Conservation (phyloP, 2,888 invertebrate species). For the Coenonympha arcania region DNA sequence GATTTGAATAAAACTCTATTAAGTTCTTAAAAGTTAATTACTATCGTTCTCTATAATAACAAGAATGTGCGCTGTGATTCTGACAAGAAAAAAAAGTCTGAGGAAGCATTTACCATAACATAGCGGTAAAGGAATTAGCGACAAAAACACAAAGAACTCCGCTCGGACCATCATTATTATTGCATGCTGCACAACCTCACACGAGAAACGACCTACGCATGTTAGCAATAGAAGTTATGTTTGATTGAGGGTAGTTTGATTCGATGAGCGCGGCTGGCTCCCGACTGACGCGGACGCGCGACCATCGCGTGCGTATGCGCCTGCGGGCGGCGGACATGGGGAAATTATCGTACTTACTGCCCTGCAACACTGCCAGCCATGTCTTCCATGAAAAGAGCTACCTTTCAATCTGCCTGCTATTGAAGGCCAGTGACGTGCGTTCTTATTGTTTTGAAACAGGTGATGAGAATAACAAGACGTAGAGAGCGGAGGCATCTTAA, state of each 20-base stretch:
- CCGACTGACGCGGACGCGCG: conserved; percentile 53
- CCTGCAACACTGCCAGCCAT: conserved; percentile 17
- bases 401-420: background rate
- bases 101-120: conserved; percentile 60
- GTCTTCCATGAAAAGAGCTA: conserved; percentile 34
- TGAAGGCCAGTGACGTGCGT: too few relatives aligned
- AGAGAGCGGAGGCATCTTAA: too few relatives aligned
- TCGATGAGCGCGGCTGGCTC: conserved; percentile 39
- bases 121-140: conserved; percentile 56
- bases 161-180: conserved; percentile 41
- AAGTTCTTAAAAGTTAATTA: background rate
- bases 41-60: background rate
- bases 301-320: conserved; percentile 64
- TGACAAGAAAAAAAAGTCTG: conserved; percentile 28
- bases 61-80: conserved; percentile 3
- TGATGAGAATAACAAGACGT: too few relatives aligned
- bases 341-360: conserved; percentile 47
- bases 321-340: conserved; percentile 57
- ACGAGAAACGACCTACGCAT: conserved; percentile 24
- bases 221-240: conserved; percentile 38
- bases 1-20: background rate
- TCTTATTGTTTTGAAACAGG: too few relatives aligned
- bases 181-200: conserved; percentile 20
- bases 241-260: conserved; percentile 31
- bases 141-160: conserved; percentile 41